Evolutionary conservation across 2,888 invertebrate genomes (phyloP).

Genomic region (Pseudolycoriella hygida): DNA sequence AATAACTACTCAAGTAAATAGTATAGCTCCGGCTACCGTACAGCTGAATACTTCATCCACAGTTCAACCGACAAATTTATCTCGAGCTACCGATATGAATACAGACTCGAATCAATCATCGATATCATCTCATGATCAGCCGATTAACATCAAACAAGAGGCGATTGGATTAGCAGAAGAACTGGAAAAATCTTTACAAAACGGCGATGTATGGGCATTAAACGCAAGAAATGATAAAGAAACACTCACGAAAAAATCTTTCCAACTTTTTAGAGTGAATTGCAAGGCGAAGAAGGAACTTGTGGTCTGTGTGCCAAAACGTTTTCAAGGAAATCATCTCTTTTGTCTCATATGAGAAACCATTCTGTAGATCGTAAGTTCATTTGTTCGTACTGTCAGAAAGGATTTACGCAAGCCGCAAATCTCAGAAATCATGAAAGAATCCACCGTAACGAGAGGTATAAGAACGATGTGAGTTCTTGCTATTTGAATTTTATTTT

Average conservation of each 20-base stretch:
- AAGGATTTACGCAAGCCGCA: conserved; percentile 30
- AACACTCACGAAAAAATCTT: too few relatives aligned
- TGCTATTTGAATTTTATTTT: too few relatives aligned
- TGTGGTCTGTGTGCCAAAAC: conserved; percentile 30
- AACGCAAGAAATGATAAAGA: neutral
- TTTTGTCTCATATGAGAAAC: conserved; percentile 30
- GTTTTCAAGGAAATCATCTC: conserved; percentile 28
- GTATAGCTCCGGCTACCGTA: too few relatives aligned
- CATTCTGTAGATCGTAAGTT: conserved; percentile 30
- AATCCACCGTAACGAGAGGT: conserved; percentile 27
- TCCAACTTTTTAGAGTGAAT: conserved; percentile 15
- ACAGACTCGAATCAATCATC: too few relatives aligned
- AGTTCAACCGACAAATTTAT: too few relatives aligned
- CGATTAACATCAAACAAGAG: neutral
- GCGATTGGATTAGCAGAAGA: conserved; percentile 17
- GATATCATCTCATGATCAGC: too few relatives aligned
- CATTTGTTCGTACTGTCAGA: conserved; percentile 28
- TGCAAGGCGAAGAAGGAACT: conserved; percentile 29
- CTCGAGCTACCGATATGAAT: too few relatives aligned
- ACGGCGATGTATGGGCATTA: conserved; percentile 19
- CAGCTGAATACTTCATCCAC: too few relatives aligned
- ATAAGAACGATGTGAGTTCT: too few relatives aligned
- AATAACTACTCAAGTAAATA: too few relatives aligned
- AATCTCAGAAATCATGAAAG: conserved; percentile 29
- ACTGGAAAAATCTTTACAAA: conserved; percentile 23